Evolutionary conservation across 2,797 vertebrate genomes (phyloP).

Genomic region (Decapterus maruadsi): DNA sequence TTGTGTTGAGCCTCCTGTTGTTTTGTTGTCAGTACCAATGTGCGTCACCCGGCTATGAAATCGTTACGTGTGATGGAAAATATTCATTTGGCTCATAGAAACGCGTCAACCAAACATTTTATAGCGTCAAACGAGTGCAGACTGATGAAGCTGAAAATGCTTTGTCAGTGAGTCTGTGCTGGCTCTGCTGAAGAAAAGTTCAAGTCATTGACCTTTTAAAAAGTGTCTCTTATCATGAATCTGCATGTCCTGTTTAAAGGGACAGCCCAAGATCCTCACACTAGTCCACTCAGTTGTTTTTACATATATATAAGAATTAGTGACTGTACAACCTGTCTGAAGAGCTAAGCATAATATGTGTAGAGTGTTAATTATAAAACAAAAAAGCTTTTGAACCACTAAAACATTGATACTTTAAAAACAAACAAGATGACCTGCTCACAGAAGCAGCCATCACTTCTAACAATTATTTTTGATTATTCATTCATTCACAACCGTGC

Average conservation of each 20-base stretch:
- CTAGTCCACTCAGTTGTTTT: background rate
- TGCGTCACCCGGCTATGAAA: constrained; percentile 23
- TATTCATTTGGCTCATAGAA: constrained; percentile 30
- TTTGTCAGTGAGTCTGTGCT: background rate
- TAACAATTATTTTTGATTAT: background rate
- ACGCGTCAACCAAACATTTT: constrained; percentile 9
- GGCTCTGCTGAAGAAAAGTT: background rate
- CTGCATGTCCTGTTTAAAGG: background rate
- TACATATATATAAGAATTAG: background rate
- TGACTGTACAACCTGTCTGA: background rate
- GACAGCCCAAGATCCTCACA: background rate
- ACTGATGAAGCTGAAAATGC: background rate
- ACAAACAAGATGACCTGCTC: background rate
- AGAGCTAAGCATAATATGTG: background rate
- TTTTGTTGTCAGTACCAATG: constrained; percentile 25
- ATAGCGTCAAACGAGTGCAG: background rate
- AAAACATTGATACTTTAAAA: background rate
- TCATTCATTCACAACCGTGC: too few relatives aligned
- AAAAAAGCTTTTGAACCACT: constrained; percentile 1
- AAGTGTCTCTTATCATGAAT: background rate
- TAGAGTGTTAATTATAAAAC: background rate
- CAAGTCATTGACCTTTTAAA: background rate
- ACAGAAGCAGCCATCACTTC: background rate
- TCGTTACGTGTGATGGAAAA: constrained; percentile 32
- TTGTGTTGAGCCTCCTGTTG: constrained; percentile 38